Percentiles rank a stretch among this genome's conserved stretches.
Evolutionary conservation across 2,888 invertebrate species (phyloP).

Genomic region (Ceraclea dissimilis): DNA sequence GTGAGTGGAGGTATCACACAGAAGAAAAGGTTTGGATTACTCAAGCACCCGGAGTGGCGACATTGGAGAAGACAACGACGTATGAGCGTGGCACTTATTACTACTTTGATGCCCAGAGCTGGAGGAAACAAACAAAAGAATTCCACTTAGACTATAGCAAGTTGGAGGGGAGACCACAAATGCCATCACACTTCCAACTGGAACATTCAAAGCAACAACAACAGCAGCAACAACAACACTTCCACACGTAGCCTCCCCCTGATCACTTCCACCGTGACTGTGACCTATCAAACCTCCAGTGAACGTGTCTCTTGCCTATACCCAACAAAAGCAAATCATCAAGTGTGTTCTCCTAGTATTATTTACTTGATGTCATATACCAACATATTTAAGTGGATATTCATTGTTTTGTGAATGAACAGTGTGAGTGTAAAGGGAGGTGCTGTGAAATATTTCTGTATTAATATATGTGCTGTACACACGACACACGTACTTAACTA

Average conservation of each 20-base stretch:
- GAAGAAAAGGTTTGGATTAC: conserved; percentile 99
- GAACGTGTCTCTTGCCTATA: not conserved
- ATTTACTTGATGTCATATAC: no score
- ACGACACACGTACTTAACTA: no score
- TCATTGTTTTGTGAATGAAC: no score
- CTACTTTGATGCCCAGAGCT: conserved; percentile 98
- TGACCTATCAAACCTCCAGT: not conserved
- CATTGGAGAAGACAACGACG: conserved; percentile 89
- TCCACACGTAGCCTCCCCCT: conserved; percentile 31
- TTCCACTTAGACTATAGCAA: conserved; percentile 99
- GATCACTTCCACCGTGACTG: not conserved
- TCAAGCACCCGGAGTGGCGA: conserved; percentile 90
- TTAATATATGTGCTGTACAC: no score
- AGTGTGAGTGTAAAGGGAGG: no score
- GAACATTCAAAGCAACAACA: conserved; percentile 51
- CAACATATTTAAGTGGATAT: no score
- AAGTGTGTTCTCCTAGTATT: not conserved
- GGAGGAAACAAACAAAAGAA: conserved; percentile 98
- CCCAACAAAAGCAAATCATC: not conserved
- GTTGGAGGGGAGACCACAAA: conserved; percentile 86
- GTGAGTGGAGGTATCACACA: conserved; percentile 99
- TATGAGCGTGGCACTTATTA: conserved; percentile 99
- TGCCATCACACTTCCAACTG: conserved; percentile 55
- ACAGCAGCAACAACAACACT: conserved; percentile 66
- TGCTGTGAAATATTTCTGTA: no score